Base-by-base conservation (phyloP, 2,797 vertebrate species). In the Myotis myotis region DNA sequence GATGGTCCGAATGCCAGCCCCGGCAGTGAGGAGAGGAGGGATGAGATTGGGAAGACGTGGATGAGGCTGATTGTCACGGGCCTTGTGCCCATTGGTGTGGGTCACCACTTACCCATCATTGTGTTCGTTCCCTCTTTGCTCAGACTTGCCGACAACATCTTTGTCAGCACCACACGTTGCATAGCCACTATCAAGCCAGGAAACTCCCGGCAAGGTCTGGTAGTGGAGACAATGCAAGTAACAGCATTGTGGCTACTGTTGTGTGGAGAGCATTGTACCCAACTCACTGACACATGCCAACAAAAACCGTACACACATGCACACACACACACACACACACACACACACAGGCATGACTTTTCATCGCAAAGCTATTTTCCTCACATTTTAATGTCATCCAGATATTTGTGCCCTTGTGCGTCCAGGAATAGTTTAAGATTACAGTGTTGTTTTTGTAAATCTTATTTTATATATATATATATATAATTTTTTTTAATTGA, bases 71-170 rank as follows among this genome's bases (percentile, higher is more conserved):
- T 23, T 1, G n/a, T 6, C 49, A 47, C 1, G 17, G 57, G 13
- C 33, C 23, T 22, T 0, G 0, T 15, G n/a, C 8, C 9, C 23
- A 1, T n/a, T 7, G 3, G 0, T 1, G 38, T 25, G 16, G 8
- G 44, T 25, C 33, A 23, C 30, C 2, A 5, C 6, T 33, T 3
- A 1, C 6, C 25, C 8, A 10, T 25, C 20, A 11, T 22, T 30
- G 30, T 8, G 2, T 2, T 2, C 8, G 17, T 74, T 36, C 23
- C 25, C n/a, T 74, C 33, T 20, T 8, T 49, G 9, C 30, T 19
- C 38, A 44, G 38, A 64, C 1, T 15, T 17, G 0, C 8, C 11
- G 1, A 16, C 7, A 12, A 6, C 10, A 49, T 57, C 15, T 8
- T 28, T n/a, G 23, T 23, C 41, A 30, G 16, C 25, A 36, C 1